Evolutionary conservation across 2,113 vertebrate species (phyloP), one percentile per base, ranked within the genome.

Genomic region (Atractosteus spatula): DNA sequence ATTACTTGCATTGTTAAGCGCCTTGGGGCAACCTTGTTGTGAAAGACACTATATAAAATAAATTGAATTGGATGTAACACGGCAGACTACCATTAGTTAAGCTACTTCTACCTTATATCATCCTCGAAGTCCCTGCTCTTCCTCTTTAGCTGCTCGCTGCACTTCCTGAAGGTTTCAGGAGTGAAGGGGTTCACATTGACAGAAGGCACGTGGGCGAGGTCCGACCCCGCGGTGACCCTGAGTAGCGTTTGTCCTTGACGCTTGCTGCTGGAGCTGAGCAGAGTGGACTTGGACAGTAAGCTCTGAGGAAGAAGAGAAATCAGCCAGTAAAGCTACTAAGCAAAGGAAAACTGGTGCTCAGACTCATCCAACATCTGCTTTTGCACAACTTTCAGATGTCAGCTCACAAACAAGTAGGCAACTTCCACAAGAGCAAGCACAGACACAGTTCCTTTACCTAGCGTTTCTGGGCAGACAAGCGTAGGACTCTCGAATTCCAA

Each of bases 131-230:
- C 83, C 10, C 71, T 77, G 14, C 70, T 79, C 81, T 89, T 95
- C 80, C 85, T 88, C 80, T 95, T 95, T 80, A 79, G 78, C 61
- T 77, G 77, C 78, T 86, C 83, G 3, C 83, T 84, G 69, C 64
- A 81, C 69, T 84, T 82, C 41, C 71, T 81, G 8, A 89, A 95
- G 0, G 93, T 92, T 59, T 96, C 93, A 0, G 97, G 94, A 4
- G 96, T 98, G 74, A 99, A 99, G 17, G 97, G 97, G 69, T 99
- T 99, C 43, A 99, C 89, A 56, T 98, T 99, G 83, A 99, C 93
- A 7, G 86, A 88, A 2, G 91, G 81, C 3, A 83, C 41, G 7
- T 83, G 79, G 55, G 83, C 66, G 43, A 81, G 77, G 1, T 76
- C 57, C n/a, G 71, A 56, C 3, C 71, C 55, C 5, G 89, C 84